Conservation (phyloP, 2,888 invertebrate species). For the Conchocele bisecta region DNA sequence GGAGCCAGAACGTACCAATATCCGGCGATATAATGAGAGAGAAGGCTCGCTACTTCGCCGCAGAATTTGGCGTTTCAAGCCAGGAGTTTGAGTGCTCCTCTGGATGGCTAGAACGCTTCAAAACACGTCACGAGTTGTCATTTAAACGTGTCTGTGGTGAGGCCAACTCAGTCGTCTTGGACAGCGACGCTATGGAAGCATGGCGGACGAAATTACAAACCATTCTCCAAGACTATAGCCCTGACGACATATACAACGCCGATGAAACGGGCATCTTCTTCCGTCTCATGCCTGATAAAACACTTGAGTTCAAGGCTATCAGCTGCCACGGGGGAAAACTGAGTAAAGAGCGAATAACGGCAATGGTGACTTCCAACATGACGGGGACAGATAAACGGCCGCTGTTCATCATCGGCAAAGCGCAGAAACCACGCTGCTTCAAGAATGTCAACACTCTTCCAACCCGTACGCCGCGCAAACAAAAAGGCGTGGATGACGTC, state of each 20-base stretch:
- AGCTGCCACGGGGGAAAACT: background rate
- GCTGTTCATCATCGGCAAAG: background rate
- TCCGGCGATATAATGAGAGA: background rate
- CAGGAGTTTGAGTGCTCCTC: background rate
- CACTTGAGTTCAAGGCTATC: background rate
- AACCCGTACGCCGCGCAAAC: constrained; percentile 24
- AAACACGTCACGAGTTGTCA: background rate
- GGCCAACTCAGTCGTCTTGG: background rate
- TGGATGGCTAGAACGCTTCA: constrained; percentile 6
- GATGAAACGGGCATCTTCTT: background rate
- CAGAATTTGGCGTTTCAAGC: background rate
- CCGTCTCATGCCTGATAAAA: background rate
- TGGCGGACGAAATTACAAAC: background rate
- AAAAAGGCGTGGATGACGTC: constrained; percentile 60
- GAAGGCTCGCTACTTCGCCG: background rate
- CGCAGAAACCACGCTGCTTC: background rate
- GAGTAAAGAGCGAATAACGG: no score
- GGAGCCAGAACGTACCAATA: background rate
- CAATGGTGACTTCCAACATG: no score
- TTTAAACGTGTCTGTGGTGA: background rate
- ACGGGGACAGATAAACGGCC: background rate
- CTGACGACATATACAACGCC: background rate
- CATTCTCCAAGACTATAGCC: background rate
- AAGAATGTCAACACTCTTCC: background rate
- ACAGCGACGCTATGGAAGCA: background rate